These are phyloP conservation scores for Atherix ibis DNA, from an alignment of 2,888 invertebrate species.

Conservation along the genomic window DNA sequence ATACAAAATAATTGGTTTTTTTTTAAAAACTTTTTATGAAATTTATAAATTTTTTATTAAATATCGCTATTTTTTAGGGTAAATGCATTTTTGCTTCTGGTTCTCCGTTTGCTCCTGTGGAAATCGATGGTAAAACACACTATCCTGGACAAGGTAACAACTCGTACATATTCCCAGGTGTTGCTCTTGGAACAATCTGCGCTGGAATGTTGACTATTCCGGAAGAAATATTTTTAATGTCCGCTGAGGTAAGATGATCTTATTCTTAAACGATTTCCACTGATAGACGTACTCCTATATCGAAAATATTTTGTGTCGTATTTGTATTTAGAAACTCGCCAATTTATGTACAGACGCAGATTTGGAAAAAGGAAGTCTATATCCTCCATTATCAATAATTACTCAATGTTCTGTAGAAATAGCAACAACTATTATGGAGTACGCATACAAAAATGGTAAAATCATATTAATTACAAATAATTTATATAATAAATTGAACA, in stretches of 20 bases:
- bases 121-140: slow-evolving; percentile 59
- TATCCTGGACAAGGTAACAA: slow-evolving; percentile 96
- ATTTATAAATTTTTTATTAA: slow-evolving; percentile 5
- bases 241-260: slow-evolving; percentile 53
- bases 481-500: not conserved
- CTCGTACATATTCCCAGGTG: slow-evolving; percentile 93
- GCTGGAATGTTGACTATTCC: slow-evolving; percentile 79
- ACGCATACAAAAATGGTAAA: slow-evolving; percentile 62
- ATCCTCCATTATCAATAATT: slow-evolving; percentile 76
- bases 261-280: not conserved
- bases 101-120: slow-evolving; percentile 84
- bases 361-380: slow-evolving; percentile 70
- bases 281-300: too few species aligned
- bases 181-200: slow-evolving; percentile 79
- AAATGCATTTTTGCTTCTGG: slow-evolving; percentile 90
- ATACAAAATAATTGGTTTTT: not conserved
- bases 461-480: slow-evolving; percentile 8
- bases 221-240: slow-evolving; percentile 81
- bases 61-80: slow-evolving; percentile 52
- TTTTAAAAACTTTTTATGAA: slow-evolving; percentile 1
- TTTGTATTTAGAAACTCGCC: slow-evolving; percentile 49
- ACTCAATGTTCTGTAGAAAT: slow-evolving; percentile 76
- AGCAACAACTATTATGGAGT: slow-evolving; percentile 63
- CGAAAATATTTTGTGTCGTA: too few species aligned
- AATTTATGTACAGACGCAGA: slow-evolving; percentile 66